Percentiles rank a stretch among this genome's conserved stretches.
phyloP scores from a whole-genome alignment of 2,113 vertebrate species.

The Varanus salvator region DNA sequence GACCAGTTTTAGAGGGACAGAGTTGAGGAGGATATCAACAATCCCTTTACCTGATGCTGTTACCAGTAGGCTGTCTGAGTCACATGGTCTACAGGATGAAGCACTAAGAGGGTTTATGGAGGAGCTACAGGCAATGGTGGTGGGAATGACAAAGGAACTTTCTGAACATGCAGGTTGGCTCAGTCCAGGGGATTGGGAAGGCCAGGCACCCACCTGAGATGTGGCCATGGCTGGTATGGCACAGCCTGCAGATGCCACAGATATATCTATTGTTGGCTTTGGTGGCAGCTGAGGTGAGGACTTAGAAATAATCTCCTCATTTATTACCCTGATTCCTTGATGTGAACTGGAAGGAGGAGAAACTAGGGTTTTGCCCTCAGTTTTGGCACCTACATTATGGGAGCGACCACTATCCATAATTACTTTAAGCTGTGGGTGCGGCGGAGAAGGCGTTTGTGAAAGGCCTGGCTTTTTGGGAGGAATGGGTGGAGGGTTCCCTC shows the following conservation, averaged over 20 bases:
- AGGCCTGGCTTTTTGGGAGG: slow-evolving; percentile 99
- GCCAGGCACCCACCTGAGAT: slow-evolving; percentile 98
- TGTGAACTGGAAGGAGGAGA: slow-evolving; percentile 80
- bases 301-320: slow-evolving; percentile 84
- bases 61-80: slow-evolving; percentile 97
- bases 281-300: slow-evolving; percentile 96
- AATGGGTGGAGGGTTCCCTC: slow-evolving; percentile 97
- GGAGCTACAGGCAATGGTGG: slow-evolving; percentile 90
- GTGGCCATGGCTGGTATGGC: slow-evolving; percentile 93
- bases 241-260: slow-evolving; percentile 85
- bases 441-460: slow-evolving; percentile 93
- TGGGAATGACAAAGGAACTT: slow-evolving; percentile 87
- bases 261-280: slow-evolving; percentile 97
- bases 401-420: slow-evolving; percentile 88
- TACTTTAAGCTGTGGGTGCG: slow-evolving; percentile 92
- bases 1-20: slow-evolving; percentile 64
- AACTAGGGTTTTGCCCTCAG: slow-evolving; percentile 80
- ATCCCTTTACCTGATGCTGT: slow-evolving; percentile 99
- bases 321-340: slow-evolving; percentile 84
- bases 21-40: slow-evolving; percentile 77
- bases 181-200: slow-evolving; percentile 82
- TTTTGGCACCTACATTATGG: slow-evolving; percentile 83
- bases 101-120: slow-evolving; percentile 93
- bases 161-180: slow-evolving; percentile 93
- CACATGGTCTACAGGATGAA: slow-evolving; percentile 91